phyloP scores from a whole-genome alignment of 2,797 vertebrate species.

The Sebastolobus altivelis region DNA sequence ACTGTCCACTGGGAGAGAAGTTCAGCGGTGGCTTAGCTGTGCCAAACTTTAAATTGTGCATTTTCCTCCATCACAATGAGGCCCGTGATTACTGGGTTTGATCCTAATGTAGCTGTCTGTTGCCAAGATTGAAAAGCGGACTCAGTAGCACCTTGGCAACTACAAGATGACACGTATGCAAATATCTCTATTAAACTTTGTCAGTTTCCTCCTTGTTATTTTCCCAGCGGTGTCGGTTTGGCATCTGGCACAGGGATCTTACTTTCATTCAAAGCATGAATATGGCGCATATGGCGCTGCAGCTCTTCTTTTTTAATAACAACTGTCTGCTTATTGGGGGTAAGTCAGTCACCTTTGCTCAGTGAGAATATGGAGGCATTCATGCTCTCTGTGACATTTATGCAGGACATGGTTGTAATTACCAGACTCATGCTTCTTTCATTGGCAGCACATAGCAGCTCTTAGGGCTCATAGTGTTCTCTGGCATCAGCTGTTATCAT shows the following conservation, averaged over 20 bases:
- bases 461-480: slow-evolving; percentile 9
- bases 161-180: slow-evolving; percentile 46
- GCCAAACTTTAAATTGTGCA: slow-evolving; percentile 45
- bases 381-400: slow-evolving; percentile 66
- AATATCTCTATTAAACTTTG: slow-evolving; percentile 54
- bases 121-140: slow-evolving; percentile 31
- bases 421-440: slow-evolving; percentile 48
- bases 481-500: slow-evolving; percentile 36
- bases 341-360: slow-evolving; percentile 27
- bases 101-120: slow-evolving; percentile 14
- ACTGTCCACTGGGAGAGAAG: background rate
- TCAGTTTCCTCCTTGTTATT: slow-evolving; percentile 14
- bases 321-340: slow-evolving; percentile 17
- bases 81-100: slow-evolving; percentile 34
- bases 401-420: slow-evolving; percentile 62
- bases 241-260: slow-evolving; percentile 23
- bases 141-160: slow-evolving; percentile 27
- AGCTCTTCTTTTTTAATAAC: slow-evolving; percentile 45
- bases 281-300: background rate
- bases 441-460: slow-evolving; percentile 45
- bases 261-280: slow-evolving; percentile 23
- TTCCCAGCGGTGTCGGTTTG: slow-evolving; percentile 15
- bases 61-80: slow-evolving; percentile 34
- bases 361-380: slow-evolving; percentile 29
- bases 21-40: slow-evolving; percentile 9